These are phyloP conservation scores for Tetanocera ferruginea DNA, from an alignment of 2,888 invertebrate species.

Conservation along the genomic window DNA sequence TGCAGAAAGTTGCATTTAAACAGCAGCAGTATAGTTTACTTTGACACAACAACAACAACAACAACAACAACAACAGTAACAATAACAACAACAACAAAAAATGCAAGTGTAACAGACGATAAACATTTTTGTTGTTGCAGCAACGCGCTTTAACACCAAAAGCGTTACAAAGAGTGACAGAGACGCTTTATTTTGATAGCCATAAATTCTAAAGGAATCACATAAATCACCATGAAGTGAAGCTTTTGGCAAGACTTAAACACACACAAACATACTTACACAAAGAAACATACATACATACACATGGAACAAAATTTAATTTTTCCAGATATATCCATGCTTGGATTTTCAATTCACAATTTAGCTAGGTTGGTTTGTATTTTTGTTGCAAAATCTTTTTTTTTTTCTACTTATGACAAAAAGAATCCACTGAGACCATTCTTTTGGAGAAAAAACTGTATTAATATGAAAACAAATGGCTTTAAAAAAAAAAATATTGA, in stretches of 20 bases:
- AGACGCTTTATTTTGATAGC: slow-evolving; percentile 52
- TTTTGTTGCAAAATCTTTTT: background rate
- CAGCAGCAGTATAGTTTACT: background rate
- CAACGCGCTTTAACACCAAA: slow-evolving; percentile 49
- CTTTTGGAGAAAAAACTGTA: too few species aligned
- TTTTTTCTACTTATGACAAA: too few species aligned
- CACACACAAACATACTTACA: slow-evolving; percentile 55
- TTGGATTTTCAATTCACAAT: background rate
- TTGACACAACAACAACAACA: background rate
- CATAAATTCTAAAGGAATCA: slow-evolving; percentile 67
- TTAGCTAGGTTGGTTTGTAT: too few species aligned
- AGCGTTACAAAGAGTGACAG: slow-evolving; percentile 25
- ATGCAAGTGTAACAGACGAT: background rate
- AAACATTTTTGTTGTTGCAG: background rate
- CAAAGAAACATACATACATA: slow-evolving; percentile 8
- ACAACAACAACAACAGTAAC: slow-evolving; percentile 41
- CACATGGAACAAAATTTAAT: background rate
- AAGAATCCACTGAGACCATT: too few species aligned
- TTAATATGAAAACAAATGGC: too few species aligned
- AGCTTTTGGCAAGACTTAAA: slow-evolving; percentile 52
- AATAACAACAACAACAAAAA: slow-evolving; percentile 49
- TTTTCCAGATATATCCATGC: too few species aligned
- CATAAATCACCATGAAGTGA: slow-evolving; percentile 69
- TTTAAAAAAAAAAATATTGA: too few species aligned
- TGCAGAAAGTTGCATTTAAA: background rate